phyloP scores from a whole-genome alignment of 2,888 invertebrate species.

The Psococerastis gibbosa region DNA sequence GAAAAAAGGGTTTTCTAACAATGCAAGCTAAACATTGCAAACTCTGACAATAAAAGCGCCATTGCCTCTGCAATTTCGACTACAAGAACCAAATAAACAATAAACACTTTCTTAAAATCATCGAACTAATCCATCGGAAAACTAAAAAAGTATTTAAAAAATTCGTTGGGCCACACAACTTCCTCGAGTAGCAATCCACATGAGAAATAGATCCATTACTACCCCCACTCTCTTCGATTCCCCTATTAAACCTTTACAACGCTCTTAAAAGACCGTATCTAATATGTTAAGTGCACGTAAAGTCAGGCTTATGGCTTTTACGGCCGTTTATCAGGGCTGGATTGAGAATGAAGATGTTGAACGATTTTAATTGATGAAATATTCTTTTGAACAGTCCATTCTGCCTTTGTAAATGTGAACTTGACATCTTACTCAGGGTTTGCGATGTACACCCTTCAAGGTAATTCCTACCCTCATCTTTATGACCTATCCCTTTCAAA shows the following conservation, averaged over 20 bases:
- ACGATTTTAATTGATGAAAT: too few relatives aligned
- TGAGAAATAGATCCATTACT: conserved; percentile 8
- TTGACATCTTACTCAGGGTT: too few relatives aligned
- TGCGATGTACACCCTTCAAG: too few relatives aligned
- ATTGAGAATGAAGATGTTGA: conserved; percentile 4
- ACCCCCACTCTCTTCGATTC: conserved; percentile 8
- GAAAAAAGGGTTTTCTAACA: neutral
- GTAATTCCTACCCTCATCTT: too few relatives aligned
- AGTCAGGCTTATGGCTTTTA: neutral
- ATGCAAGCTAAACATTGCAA: neutral
- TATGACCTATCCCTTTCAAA: too few relatives aligned
- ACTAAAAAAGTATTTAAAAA: neutral
- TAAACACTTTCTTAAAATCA: neutral
- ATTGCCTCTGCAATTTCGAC: neutral
- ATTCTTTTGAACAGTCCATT: too few relatives aligned
- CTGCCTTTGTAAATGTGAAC: too few relatives aligned
- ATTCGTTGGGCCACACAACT: neutral
- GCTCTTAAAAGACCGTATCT: neutral
- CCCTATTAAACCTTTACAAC: conserved; percentile 5
- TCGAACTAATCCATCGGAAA: neutral
- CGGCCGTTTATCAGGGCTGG: conserved; percentile 3
- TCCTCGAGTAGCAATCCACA: conserved; percentile 4
- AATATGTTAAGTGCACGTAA: neutral
- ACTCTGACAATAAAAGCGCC: neutral
- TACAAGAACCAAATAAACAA: neutral